A percentile compares a stretch with the other conserved stretches of the same genome.
Conservation (phyloP, 2,113 vertebrate species). For the Coptodon rendalli region DNA sequence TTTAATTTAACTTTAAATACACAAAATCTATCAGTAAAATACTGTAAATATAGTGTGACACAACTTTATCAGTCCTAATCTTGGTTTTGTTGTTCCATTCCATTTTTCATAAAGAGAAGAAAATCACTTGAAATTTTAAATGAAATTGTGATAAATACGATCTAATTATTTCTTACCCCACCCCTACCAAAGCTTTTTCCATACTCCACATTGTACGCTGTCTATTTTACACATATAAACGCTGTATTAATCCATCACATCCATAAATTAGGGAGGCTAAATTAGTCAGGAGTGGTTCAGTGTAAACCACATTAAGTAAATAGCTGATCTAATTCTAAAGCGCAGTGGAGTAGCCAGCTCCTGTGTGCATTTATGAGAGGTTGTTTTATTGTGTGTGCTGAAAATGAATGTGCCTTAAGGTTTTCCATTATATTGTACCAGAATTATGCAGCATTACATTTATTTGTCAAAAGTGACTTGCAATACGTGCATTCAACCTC, state of each 20-base stretch:
- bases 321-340: conserved; percentile 31
- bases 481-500: neutral
- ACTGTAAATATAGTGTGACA: neutral
- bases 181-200: neutral
- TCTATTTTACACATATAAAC: neutral
- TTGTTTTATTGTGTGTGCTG: neutral
- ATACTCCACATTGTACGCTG: neutral
- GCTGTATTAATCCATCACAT: conserved; percentile 28
- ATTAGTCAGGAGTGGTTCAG: conserved; percentile 22
- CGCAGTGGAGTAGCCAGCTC: neutral
- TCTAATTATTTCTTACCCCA: neutral
- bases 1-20: neutral
- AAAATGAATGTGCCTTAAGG: neutral
- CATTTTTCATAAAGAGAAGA: neutral
- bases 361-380: neutral
- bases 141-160: neutral
- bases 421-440: neutral
- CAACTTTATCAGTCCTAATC: neutral
- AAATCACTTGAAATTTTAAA: neutral
- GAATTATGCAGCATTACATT: neutral
- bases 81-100: neutral
- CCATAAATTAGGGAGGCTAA: conserved; percentile 16
- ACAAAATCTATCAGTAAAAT: neutral
- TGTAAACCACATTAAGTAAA: conserved; percentile 37
- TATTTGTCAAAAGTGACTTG: neutral